Evolutionary conservation across 2,797 vertebrate species (phyloP).

Genomic region (Rhinichthys osculus): DNA sequence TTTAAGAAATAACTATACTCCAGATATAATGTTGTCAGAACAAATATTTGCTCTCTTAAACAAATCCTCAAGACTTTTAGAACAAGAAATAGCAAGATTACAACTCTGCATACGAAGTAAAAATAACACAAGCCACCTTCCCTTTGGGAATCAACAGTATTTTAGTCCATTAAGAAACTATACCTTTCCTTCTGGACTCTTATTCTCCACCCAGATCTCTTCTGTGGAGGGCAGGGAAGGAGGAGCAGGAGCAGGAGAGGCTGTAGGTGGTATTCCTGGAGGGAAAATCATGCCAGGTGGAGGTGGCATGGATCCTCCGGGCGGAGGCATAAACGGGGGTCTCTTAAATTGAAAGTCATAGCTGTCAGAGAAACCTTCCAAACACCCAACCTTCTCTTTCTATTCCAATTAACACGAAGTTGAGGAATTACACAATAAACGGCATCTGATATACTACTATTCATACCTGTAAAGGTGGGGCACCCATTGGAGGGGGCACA

Average conservation of each 20-base stretch:
- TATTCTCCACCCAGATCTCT: slow-evolving; percentile 99
- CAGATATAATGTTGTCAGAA: background rate
- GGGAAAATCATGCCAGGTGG: slow-evolving; percentile 98
- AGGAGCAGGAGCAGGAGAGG: slow-evolving; percentile 76
- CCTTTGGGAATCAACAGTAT: background rate
- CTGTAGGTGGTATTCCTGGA: slow-evolving; percentile 82
- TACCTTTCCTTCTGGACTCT: slow-evolving; percentile 97
- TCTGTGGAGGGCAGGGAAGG: slow-evolving; percentile 87
- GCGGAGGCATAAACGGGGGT: slow-evolving; percentile 97
- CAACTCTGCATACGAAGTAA: background rate
- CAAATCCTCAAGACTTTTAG: background rate
- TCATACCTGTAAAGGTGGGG: slow-evolving; percentile 92
- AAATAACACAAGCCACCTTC: background rate
- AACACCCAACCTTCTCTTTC: background rate
- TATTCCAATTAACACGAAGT: background rate
- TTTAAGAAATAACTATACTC: background rate
- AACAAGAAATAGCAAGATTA: background rate
- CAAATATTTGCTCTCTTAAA: background rate
- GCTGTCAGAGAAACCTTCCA: background rate
- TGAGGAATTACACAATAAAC: background rate
- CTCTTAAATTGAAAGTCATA: slow-evolving; percentile 78
- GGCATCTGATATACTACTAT: background rate
- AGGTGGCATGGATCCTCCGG: slow-evolving; percentile 92
- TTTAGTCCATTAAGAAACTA: background rate
- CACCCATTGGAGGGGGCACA: slow-evolving; percentile 94